A percentile compares a stretch with the other conserved stretches of the same genome.
Conservation (phyloP, 2,888 invertebrate genomes). For the Hermaeophaga mercurialis region DNA sequence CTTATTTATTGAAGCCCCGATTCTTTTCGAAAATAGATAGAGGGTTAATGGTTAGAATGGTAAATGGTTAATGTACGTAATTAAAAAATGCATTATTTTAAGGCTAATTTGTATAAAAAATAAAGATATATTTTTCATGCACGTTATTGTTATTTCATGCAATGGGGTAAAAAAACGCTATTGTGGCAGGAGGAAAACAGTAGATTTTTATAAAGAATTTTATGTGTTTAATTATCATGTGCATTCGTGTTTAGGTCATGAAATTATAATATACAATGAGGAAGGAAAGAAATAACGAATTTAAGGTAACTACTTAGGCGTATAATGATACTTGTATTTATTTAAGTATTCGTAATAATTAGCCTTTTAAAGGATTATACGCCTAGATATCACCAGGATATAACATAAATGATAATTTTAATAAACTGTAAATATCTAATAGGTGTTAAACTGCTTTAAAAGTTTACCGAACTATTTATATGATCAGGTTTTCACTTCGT, state of each 20-base stretch:
- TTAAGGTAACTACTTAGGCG: neutral
- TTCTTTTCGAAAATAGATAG: no score
- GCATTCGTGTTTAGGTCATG: conserved; percentile 12
- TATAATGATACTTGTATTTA: no score
- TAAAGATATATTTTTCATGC: neutral
- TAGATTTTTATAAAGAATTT: neutral
- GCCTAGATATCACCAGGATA: neutral
- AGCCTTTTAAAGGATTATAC: conserved; percentile 6
- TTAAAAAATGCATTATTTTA: no score
- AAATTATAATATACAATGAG: neutral
- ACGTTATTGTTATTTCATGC: neutral
- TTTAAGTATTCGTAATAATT: no score
- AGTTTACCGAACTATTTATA: no score
- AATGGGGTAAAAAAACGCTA: neutral
- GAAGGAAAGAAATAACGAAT: neutral
- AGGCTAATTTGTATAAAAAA: no score
- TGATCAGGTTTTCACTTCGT: neutral
- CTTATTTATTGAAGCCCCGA: conserved; percentile 20
- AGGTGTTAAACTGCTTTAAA: no score
- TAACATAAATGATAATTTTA: neutral
- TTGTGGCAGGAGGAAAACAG: neutral
- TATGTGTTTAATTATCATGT: conserved; percentile 12
- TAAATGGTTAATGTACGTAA: no score
- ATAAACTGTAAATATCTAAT: neutral
- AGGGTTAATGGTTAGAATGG: no score